Percentiles rank a stretch among this genome's conserved stretches.
phyloP scores from a whole-genome alignment of 2,113 vertebrate species.

The Catharus minimus region DNA sequence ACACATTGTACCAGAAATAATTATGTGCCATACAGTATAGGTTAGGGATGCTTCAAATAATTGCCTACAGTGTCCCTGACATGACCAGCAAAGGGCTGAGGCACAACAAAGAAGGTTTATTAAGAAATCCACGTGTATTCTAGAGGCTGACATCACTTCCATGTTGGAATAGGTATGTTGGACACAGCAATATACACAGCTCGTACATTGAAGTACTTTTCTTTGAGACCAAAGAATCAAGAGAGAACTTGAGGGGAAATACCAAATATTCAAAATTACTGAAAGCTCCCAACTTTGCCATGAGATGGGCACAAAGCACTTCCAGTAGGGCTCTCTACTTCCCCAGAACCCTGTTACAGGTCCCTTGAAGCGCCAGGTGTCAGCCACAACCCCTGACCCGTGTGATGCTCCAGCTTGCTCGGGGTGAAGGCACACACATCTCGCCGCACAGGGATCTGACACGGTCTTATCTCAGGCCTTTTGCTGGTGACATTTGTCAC shows the following conservation, averaged over 20 bases:
- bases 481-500: slow-evolving; percentile 14
- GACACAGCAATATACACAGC: not conserved
- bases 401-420: not conserved
- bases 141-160: not conserved
- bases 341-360: rapidly evolving
- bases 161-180: not conserved
- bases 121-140: rapidly evolving
- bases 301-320: rapidly evolving
- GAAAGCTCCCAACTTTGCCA: not conserved
- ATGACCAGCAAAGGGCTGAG: not conserved
- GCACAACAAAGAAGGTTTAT: not conserved
- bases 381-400: not conserved
- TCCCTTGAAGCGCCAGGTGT: not conserved
- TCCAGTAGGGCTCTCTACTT: rapidly evolving
- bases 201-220: not conserved
- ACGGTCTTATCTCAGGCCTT: not conserved
- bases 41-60: not conserved
- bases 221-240: not conserved
- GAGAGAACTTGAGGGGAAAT: not conserved
- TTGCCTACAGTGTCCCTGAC: not conserved
- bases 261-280: not conserved
- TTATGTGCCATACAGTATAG: not conserved
- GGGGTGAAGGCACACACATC: not conserved
- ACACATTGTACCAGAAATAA: not conserved
- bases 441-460: not conserved